Evolutionary conservation across 2,888 invertebrate genomes (phyloP), one percentile per base, ranked within the genome.

Genomic region (Merodon equestris): DNA sequence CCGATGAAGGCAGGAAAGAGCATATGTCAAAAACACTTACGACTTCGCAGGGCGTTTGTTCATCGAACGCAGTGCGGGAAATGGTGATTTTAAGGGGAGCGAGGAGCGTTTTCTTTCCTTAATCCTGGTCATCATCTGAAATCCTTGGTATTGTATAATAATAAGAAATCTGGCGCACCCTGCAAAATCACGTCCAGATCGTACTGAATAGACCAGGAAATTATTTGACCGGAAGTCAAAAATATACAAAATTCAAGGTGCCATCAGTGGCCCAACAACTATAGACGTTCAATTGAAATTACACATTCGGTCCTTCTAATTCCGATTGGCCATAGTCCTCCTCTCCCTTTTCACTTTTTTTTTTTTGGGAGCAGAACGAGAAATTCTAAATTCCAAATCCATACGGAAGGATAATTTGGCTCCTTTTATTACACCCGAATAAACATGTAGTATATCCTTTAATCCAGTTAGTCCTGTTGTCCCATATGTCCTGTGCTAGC

Each of bases 371-470:
- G 36, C 36, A 36, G 10, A 36, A 36, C 5, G 19, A 64, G 18
- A 77, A 73, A 77, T 73, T 74, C 63, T 42, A 74, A 73, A 79
- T 79, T 79, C 70, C 68, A 67, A 79, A 79, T 79, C 79, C 79
- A 79, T 79, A 74, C 74, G 79, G 74, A 79, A 79, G 79, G 74
- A 79, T 79, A 79, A 79, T 79, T 79, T 79, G 74, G 50, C 79
- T 79, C 81, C 81, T 81, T 81, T 81, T 75, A 81, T 81, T 75
- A 81, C 81, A 81, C 70, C 75, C 75, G 81, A 81, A 75, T 81
- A 81, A 81, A 75, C 81, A 81, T 81, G 66, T 81, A 75, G 75
- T 71, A 81, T 70, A 81, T 81, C 81, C 75, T 57, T 75, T 81
- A 75, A 81, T 81, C 81, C 81, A 81, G 81, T 81, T 81, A 81